A percentile compares a stretch with the other conserved stretches of the same genome.
phyloP scores from a whole-genome alignment of 2,888 invertebrate species.

The Crepidodera aurea region DNA sequence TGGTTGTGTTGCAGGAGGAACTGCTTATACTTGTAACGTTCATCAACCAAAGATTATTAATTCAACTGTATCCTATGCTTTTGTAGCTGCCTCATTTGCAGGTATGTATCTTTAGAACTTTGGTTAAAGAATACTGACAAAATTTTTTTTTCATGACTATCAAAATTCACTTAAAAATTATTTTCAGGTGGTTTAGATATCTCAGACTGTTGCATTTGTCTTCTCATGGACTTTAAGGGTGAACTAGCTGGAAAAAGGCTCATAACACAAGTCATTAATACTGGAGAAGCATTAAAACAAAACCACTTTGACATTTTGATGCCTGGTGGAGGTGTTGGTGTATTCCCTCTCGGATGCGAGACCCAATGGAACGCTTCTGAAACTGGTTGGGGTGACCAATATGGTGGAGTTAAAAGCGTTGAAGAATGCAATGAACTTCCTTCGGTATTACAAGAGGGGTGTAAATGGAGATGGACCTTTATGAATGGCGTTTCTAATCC shows the following conservation, averaged over 20 bases:
- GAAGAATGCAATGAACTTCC: slow-evolving; percentile 23
- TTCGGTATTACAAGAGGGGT: slow-evolving; percentile 13
- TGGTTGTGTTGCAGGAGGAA: slow-evolving; percentile 32
- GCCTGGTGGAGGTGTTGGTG: slow-evolving; percentile 30
- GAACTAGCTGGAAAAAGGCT: slow-evolving; percentile 11
- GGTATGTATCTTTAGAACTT: neutral
- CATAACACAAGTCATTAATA: slow-evolving; percentile 20
- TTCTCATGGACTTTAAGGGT: slow-evolving; percentile 22
- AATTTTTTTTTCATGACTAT: too few relatives aligned
- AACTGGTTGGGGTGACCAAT: slow-evolving; percentile 29
- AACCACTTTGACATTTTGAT: slow-evolving; percentile 30
- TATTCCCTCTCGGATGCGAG: slow-evolving; percentile 3
- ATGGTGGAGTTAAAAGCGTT: slow-evolving; percentile 20
- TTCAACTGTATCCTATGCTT: slow-evolving; percentile 17
- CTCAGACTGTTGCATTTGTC: slow-evolving; percentile 22
- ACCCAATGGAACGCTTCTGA: slow-evolving; percentile 27
- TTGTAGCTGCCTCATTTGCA: slow-evolving; percentile 30
- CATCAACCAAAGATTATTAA: slow-evolving; percentile 31
- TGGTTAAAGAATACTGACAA: too few relatives aligned
- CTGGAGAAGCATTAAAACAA: slow-evolving; percentile 1
- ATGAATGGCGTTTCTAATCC: slow-evolving; percentile 26
- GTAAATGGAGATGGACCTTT: slow-evolving; percentile 20
- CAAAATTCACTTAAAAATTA: too few relatives aligned
- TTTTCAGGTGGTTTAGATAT: slow-evolving; percentile 11
- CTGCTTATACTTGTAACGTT: slow-evolving; percentile 32